These are phyloP conservation scores for Proales similis DNA, from an alignment of 1,140 invertebrate species.

Conservation along the genomic window DNA sequence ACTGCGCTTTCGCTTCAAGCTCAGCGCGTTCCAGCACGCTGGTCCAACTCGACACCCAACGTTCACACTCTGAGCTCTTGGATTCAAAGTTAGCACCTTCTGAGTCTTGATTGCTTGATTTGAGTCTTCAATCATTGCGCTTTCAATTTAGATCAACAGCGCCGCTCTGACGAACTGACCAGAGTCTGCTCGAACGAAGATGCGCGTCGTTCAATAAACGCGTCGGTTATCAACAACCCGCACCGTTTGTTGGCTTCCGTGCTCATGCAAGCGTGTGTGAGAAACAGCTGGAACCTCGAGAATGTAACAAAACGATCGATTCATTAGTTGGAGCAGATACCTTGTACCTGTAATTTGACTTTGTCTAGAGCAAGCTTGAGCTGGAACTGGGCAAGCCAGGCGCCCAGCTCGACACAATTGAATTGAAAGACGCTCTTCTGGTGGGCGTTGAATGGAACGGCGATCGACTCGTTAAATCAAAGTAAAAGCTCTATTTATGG, in stretches of 20 bases:
- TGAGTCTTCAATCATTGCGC: neutral
- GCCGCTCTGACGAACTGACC: neutral
- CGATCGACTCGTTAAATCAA: too few relatives aligned
- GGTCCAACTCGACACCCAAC: conserved; percentile 28
- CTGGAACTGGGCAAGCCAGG: too few relatives aligned
- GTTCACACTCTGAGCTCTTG: conserved; percentile 13
- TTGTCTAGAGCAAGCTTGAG: too few relatives aligned
- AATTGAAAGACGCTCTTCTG: too few relatives aligned
- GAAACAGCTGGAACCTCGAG: neutral
- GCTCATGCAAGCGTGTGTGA: conserved; percentile 14
- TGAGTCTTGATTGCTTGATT: neutral
- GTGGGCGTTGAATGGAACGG: too few relatives aligned
- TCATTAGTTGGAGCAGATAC: too few relatives aligned
- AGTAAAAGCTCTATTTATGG: too few relatives aligned
- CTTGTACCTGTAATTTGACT: too few relatives aligned
- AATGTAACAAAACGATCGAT: conserved; percentile 12
- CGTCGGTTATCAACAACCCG: conserved; percentile 16
- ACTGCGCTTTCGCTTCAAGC: conserved; percentile 25
- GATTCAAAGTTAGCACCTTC: conserved; percentile 10
- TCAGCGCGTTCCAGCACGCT: conserved; percentile 22
- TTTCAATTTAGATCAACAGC: neutral
- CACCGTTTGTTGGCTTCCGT: conserved; percentile 8
- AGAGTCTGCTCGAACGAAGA: neutral
- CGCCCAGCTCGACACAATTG: too few relatives aligned
- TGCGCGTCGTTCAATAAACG: conserved; percentile 6